Base-by-base conservation (phyloP, 2,113 vertebrate species). In the Chlamydotis undulata region DNA sequence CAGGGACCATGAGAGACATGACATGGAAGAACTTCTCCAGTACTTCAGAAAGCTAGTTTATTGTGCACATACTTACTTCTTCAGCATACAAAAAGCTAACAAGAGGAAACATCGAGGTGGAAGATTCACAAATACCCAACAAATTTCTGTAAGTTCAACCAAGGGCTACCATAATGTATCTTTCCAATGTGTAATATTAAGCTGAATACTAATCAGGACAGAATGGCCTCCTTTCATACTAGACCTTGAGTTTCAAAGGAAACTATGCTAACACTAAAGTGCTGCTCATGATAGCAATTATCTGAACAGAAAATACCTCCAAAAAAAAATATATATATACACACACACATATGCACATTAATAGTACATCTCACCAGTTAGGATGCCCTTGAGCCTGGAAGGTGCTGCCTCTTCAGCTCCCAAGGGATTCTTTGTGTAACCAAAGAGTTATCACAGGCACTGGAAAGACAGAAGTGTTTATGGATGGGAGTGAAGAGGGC, bases 11-110 rank as follows among this genome's bases (percentile, higher is more conserved):
- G 3, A 43, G 14, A 85, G 19, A 12, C 59, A 88, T 12, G 45
- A 59, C 2, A 7, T 1, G 12, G 37, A 61, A 86, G 22, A 49
- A 75, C 14, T 61, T 56, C 45, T 78, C 14, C 29, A 24, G 22
- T 37, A n/a, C 33, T 52, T 64, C 16, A 59, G 28, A 75, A 21
- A 47, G 14, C 3, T 82, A 25, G 49, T 37, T 35, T 45, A 35
- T 19, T 2, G 0, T 12, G 5, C 19, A 61, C 7, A 4, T 8
- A 21, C 2, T 33, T 31, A 16, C 2, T 17, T 7, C 41, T 59
- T 23, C 39, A 41, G 8, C n/a, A 63, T 19, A 31, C 19, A 74
- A 83, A 88, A 87, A 5, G 9, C 19, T 6, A 63, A 59, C 19
- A 35, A 56, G 26, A 24, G 3, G 16, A 31, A 67, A 31, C 23